A percentile compares a stretch with the other conserved stretches of the same genome.
Evolutionary conservation across 2,888 invertebrate species (phyloP).

Genomic region (Chloroclystis v-ata): DNA sequence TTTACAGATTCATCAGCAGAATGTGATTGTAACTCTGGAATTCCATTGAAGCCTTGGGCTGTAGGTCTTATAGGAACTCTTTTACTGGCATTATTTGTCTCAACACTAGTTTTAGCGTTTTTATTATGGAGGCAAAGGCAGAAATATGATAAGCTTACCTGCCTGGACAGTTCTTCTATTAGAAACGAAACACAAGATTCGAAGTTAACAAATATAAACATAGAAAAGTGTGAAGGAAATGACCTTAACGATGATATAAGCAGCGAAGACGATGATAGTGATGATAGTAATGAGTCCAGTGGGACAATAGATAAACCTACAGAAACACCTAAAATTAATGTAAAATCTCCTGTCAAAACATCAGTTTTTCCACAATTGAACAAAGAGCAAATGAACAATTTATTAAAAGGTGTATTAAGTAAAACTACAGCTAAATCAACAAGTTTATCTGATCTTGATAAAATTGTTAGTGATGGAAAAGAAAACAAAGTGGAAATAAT

Average conservation of each 20-base stretch:
- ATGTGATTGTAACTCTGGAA: neutral
- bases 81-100: slow-evolving; percentile 1
- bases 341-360: too few relatives aligned
- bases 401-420: slow-evolving; percentile 36
- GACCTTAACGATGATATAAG: neutral
- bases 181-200: slow-evolving; percentile 7
- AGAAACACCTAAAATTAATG: too few relatives aligned
- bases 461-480: slow-evolving; percentile 27
- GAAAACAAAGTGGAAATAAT: neutral
- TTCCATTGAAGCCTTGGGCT: neutral
- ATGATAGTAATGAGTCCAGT: neutral
- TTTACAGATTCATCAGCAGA: slow-evolving; percentile 15
- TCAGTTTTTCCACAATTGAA: slow-evolving; percentile 13
- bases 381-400: slow-evolving; percentile 35
- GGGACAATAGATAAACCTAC: too few relatives aligned
- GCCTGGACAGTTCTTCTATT: neutral
- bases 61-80: slow-evolving; percentile 4
- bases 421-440: slow-evolving; percentile 30
- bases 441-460: slow-evolving; percentile 36
- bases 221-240: too few relatives aligned
- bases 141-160: neutral
- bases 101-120: slow-evolving; percentile 7
- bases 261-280: neutral
- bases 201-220: neutral
- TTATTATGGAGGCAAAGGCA: slow-evolving; percentile 1